Conservation (phyloP, 1,140 invertebrate genomes). For the Euborellia annulipes region DNA sequence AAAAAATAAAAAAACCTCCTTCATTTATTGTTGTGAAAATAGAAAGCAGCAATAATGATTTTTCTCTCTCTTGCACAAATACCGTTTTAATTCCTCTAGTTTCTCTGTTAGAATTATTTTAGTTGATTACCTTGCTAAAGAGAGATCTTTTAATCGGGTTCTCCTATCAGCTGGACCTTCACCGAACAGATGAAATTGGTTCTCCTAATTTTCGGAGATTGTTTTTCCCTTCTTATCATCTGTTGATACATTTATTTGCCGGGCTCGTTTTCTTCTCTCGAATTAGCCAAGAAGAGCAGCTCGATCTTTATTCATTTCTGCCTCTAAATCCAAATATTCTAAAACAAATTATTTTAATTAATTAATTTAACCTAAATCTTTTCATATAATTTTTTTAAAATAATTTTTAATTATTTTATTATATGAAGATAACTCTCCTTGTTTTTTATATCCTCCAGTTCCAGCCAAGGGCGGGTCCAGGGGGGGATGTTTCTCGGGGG, state of each 20-base stretch:
- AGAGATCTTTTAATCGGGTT: conserved; percentile 72
- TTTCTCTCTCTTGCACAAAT: no score
- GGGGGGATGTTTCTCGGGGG: neutral
- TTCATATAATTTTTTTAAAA: neutral
- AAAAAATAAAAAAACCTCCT: no score
- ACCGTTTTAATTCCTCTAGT: no score
- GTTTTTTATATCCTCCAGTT: neutral
- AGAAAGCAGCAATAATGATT: no score
- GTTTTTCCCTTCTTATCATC: conserved; percentile 89
- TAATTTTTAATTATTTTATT: neutral
- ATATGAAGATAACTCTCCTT: neutral
- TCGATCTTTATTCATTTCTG: conserved; percentile 72
- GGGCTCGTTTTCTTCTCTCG: conserved; percentile 75
- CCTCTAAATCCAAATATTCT: conserved; percentile 86
- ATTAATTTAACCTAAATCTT: neutral
- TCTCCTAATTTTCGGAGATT: conserved; percentile 74
- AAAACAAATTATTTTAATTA: conserved; percentile 10
- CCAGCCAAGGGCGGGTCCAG: no score
- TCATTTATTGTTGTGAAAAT: no score
- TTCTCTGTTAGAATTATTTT: no score
- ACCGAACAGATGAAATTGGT: conserved; percentile 92
- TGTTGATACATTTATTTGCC: conserved; percentile 82
- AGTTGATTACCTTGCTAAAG: conserved; percentile 7
- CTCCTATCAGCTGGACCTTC: conserved; percentile 91
- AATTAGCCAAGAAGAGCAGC: conserved; percentile 85